Evolutionary conservation across 1,140 invertebrate genomes (phyloP), one percentile per base, ranked within the genome.

Genomic region (Dryas iulia): DNA sequence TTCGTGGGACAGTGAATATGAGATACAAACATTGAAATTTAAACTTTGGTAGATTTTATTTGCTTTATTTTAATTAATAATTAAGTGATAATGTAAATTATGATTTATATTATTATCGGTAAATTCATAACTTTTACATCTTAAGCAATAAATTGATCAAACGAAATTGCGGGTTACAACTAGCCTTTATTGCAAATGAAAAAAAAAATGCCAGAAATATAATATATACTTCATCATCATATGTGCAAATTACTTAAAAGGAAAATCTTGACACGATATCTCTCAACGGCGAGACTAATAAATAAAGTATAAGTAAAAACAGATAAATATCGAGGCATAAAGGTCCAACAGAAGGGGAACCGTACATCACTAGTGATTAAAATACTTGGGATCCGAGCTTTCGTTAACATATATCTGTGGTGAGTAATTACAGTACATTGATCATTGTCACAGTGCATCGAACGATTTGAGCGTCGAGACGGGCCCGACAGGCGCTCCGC

Each of bases 401-500:
- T 65, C 62, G 57, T 70, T 70, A 59, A 65, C 61, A 58, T 58
- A 69, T 69, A 62, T 69, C 58, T 69, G 68, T 65, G 68, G 68
- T 65, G 59, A 69, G 66, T 72, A 69, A 72, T 72, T 72, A 72
- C 35, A 64, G 61, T 56, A 52, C 66, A 69, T 72, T 69, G 66
- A 64, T 72, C 71, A 72, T 72, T 72, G 71, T 72, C 60, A 72
- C 61, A 59, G 62, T 70, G 61, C 57, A 70, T 70, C 61, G 71
- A 61, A 58, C 58, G 61, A 56, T 73, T 69, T 53, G 31, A 71
- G 63, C 33, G 63, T 58, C 66, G 59, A 61, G 62, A 69, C 66
- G 39, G 52, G 30, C 30, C 26, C 47, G 65, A 59, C 59, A 58
- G 64, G 59, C 56, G 26, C 58, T 60, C 59, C 71, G 63, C 69